Evolutionary conservation across 2,797 vertebrate species (phyloP), one percentile per base, ranked within the genome.

Genomic region (Otolemur crassicaudatus): DNA sequence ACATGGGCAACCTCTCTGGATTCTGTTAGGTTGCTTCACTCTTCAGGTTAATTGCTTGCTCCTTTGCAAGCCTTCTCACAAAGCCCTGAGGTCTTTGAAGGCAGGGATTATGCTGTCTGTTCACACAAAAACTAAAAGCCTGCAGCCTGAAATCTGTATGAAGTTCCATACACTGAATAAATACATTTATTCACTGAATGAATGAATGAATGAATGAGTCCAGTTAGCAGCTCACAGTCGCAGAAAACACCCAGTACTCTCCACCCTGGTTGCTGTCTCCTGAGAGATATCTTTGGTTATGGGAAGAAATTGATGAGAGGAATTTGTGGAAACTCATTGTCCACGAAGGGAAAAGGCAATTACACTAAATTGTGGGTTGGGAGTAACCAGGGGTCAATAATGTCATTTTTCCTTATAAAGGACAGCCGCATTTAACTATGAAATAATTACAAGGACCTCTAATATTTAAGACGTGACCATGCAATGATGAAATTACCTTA

Each of bases 391-490:
- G 40, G n/a, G 67, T 94, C 46, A 27, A 76, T 94, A 70, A 34
- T 25, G 22, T 61, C 43, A 95, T 90, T 96, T 94, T 87, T n/a
- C 19, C 91, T 90, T 96, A 72, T n/a, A 75, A 97, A 82, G 67
- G 37, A 79, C 31, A 91, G 34, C 19, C 56, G 81, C 25, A 46
- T 85, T 90, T 65, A 85, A 58, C 37, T 46, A 79, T 91, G 58
- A 72, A 93, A 92, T 94, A 95, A 95, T 93, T 70, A 82, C 6
- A 80, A 14, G 53, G 34, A 69, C 43, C 34, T 92, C 91, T 90
- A 89, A 76, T 79, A 29, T 69, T 46, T 87, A 80, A 96, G 56
- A 29, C 93, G 13, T 90, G 46, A 77, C 61, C 49, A 72, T 40
- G 90, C 79, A 58, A 7, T 67, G 69, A 94, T 40, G 31, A 96